These are phyloP conservation scores for Cololabis saira DNA, from an alignment of 2,113 vertebrate species.

Conservation along the genomic window DNA sequence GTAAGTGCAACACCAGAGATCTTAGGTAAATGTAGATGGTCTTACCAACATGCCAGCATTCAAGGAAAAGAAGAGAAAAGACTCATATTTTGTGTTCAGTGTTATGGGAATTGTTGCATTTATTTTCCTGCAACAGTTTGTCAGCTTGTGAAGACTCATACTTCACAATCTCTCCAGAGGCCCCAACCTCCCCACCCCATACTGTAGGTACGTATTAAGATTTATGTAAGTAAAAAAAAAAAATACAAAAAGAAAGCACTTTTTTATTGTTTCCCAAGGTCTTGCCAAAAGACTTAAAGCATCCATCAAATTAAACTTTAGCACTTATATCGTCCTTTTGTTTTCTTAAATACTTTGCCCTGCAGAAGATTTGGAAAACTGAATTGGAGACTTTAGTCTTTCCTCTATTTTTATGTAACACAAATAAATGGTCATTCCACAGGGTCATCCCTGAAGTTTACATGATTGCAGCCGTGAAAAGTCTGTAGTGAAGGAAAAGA, in stretches of 20 bases:
- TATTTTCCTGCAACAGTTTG: constrained; percentile 45
- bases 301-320: constrained; percentile 68
- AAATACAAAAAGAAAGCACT: constrained; percentile 77
- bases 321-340: constrained; percentile 77
- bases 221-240: constrained; percentile 52
- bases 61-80: constrained; percentile 55
- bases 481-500: constrained; percentile 35
- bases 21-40: constrained; percentile 30
- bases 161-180: constrained; percentile 28
- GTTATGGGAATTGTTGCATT: constrained; percentile 63
- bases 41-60: constrained; percentile 46
- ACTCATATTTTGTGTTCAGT: constrained; percentile 58
- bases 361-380: constrained; percentile 50
- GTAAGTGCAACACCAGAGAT: constrained; percentile 31
- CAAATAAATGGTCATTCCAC: constrained; percentile 45
- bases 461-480: constrained; percentile 36
- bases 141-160: constrained; percentile 24
- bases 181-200: constrained; percentile 1
- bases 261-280: constrained; percentile 74
- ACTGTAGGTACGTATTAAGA: constrained; percentile 59
- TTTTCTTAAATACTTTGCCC: constrained; percentile 63
- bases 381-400: constrained; percentile 49
- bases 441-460: constrained; percentile 32
- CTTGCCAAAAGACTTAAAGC: constrained; percentile 72
- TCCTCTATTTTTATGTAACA: constrained; percentile 26